Base-by-base conservation (phyloP, 2,113 vertebrate species). In the Chaetodon trifascialis region DNA sequence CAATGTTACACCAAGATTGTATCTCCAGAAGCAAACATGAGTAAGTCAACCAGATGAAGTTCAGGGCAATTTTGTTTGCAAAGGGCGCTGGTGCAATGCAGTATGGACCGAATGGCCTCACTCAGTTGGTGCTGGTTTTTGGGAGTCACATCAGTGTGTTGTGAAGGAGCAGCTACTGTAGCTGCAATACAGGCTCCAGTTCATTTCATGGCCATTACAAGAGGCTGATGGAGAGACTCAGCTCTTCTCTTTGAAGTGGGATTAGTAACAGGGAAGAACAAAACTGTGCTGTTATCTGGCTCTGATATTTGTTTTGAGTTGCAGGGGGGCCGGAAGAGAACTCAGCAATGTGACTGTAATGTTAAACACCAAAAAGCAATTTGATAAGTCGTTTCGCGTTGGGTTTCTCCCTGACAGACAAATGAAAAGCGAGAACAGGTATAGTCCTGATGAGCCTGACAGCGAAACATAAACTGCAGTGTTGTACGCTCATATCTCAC, bases 161-260 rank as follows among this genome's bases (percentile, higher is more conserved):
- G 72, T 58, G 67, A 80, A 38, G 72, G 36, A 64, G 47, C 52
- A 34, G 66, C 74, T 36, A 47, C 63, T 63, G 67, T 54, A 56
- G 56, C 46, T 63, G 47, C 69, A 42, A 5, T 7, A 5, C 55
- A 59, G 65, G 65, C 78, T 72, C 40, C 49, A 72, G 64, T 80
- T 94, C 79, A 92, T 94, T 92, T 92, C 82, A 93, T 69, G 88
- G 90, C 66, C 83, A 72, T 91, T 91, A 89, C 64, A 76, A 56
- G 69, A 58, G 63, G 68, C 81, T 83, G 83, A 60, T 47, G 25
- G 21, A 72, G 80, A 81, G 79, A 76, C 80, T 46, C 6, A 8
- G 63, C 80, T 83, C 59, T 30, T 85, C 63, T 71, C 86, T 93
- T 90, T 92, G 88, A 91, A 89, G 83, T 88, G 25, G 84, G 89